These are phyloP conservation scores for Pelodytes ibericus DNA, from an alignment of 2,797 vertebrate genomes.

Conservation along the genomic window DNA sequence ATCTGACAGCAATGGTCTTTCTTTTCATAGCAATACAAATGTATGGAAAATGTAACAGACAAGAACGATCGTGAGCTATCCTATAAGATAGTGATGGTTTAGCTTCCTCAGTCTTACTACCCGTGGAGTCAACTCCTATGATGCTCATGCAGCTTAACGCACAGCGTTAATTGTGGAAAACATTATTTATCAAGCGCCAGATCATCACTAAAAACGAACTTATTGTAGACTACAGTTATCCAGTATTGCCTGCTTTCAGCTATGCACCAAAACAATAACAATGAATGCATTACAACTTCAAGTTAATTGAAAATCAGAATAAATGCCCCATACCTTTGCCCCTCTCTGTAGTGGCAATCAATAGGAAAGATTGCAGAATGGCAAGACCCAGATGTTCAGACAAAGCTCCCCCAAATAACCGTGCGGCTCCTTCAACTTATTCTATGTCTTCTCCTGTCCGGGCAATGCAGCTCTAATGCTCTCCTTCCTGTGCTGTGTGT, in stretches of 20 bases:
- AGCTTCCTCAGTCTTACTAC: too few species aligned
- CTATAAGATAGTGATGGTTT: too few species aligned
- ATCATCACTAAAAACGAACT: too few species aligned
- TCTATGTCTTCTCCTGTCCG: not conserved
- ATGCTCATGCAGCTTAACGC: too few species aligned
- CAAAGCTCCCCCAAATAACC: not conserved
- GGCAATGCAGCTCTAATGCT: constrained; percentile 26
- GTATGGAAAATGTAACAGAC: too few species aligned
- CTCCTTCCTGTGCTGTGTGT: not conserved
- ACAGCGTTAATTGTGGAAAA: too few species aligned
- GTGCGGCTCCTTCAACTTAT: not conserved
- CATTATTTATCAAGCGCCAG: too few species aligned
- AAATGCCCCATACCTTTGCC: constrained; percentile 21
- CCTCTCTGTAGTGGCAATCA: not conserved
- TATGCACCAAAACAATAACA: not conserved
- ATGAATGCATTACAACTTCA: not conserved
- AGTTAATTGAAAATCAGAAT: not conserved
- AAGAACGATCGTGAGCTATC: too few species aligned
- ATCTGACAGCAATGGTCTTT: not conserved
- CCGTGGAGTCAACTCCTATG: too few species aligned
- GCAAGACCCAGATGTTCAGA: not conserved
- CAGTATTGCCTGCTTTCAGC: not conserved
- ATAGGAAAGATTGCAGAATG: not conserved
- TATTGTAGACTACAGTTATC: not conserved
- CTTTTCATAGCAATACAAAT: not conserved